Base-by-base conservation (phyloP, 2,797 vertebrate species). In the Peromyscus eremicus region DNA sequence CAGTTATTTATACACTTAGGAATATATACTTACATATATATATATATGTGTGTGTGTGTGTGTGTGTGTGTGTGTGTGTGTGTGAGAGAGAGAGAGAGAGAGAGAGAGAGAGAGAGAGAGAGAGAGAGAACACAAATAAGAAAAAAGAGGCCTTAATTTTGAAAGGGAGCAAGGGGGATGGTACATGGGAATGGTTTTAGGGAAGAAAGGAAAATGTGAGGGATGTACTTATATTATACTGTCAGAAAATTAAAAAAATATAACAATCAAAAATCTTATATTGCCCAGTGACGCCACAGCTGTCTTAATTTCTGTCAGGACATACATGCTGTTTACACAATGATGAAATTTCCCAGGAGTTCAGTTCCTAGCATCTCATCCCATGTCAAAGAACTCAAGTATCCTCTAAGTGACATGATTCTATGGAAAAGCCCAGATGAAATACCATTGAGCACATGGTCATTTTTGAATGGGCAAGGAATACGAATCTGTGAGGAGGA, bases 1-100 rank as follows among this genome's bases (percentile, higher is more conserved):
- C 60, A 84, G 27, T 40, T 46, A 66, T 46, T 66, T 62, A 62
- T 82, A 82, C 23, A 84, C 34, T 64, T 46, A 84, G 9, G 13
- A 32, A 40, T 40, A 23, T 23, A 40, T 40, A 73, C 40, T 1
- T 25, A 6, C 34, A 10, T 52, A 2, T 82, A 0, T 62, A 0
- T 60, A 6, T 82, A n/a, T 81, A 34, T 80, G 5, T 60, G n/a
- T 60, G 13, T 82, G n/a, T 82, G 55, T 60, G 55, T 60, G 23
- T 60, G n/a, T 40, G 80, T 25, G 52, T 52, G 29, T 79, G 76
- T 79, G 76, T 57, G 52, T 57, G 79, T 37, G n/a, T 27, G 21
- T 16, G 52, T 17, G 75, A 49, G 73, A 75, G 40, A 40, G 75
- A 76, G 9, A 40, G 19, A 75, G 23, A 75, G 21, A 75, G 23